Base-by-base conservation (phyloP, 1,140 invertebrate genomes). In the Psix sp. region DNA sequence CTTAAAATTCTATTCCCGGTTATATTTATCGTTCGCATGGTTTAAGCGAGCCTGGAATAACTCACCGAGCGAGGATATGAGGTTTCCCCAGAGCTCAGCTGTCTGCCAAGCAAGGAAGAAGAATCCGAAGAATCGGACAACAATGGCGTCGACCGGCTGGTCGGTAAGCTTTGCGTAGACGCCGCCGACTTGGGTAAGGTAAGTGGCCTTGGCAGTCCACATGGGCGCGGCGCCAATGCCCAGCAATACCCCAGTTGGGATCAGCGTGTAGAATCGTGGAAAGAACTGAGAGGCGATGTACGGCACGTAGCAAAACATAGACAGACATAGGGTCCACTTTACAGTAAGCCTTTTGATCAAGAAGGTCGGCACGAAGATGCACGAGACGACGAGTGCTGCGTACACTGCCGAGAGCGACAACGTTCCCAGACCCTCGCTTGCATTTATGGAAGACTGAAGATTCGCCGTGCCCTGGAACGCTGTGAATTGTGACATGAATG, bases 51-150 rank as follows among this genome's bases (percentile, higher is more conserved):
- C 2, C 2, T 14, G 14, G 7, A 26, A 52, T 18, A 52, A 84
- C 91, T 91, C 83, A 96, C 93, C 94, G 74, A 95, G 88, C 43
- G 96, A 98, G n/a, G 96, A 98, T 75, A 98, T 95, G 21, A 98
- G 90, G 88, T 98, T 98, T 80, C 97, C 97, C 95, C 95, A 95
- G 5, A 98, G 91, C 85, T 97, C 95, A 52, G 96, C 94, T 0
- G 94, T 95, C 82, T 99, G 97, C 92, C 97, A 98, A 54, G 96
- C 92, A 65, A 98, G 92, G 88, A 99, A 99, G 91, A 99, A 99
- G 89, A 98, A 95, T 15, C 97, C 97, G 86, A 99, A 99, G 90
- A 98, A 98, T 74, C 95, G 86, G 29, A 97, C 95, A 48, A 98
- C 94, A 68, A 98, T 95, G 4, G 93, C 94, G 82, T 98, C 95